These are phyloP conservation scores for Lysandra coridon DNA, from an alignment of 2,888 invertebrate genomes.

Conservation along the genomic window DNA sequence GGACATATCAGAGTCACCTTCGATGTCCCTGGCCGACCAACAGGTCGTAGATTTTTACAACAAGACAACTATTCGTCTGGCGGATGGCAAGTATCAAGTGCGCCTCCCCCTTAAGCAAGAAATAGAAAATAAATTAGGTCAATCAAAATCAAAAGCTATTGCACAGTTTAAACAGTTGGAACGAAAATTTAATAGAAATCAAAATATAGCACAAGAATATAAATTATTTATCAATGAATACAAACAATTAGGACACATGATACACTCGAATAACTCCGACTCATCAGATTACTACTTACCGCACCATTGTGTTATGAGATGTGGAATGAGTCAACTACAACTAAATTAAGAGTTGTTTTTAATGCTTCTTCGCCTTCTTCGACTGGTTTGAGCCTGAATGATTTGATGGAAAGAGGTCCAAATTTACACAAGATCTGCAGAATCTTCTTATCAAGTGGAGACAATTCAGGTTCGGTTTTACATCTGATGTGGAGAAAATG, in stretches of 20 bases:
- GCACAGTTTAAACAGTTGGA: slow-evolving; percentile 42
- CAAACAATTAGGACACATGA: slow-evolving; percentile 37
- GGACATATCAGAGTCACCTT: slow-evolving; percentile 30
- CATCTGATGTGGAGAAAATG: too few relatives aligned
- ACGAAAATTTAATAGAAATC: slow-evolving; percentile 35
- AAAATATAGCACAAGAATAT: slow-evolving; percentile 35
- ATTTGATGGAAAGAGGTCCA: too few relatives aligned
- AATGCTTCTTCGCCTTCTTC: too few relatives aligned
- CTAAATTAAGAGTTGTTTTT: too few relatives aligned
- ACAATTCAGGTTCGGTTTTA: too few relatives aligned
- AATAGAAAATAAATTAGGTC: too few relatives aligned
- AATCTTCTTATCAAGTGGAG: too few relatives aligned
- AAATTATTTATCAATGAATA: slow-evolving; percentile 39
- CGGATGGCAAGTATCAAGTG: slow-evolving; percentile 38
- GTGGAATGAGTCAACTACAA: slow-evolving; percentile 33
- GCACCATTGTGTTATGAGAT: slow-evolving; percentile 28
- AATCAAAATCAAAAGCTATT: slow-evolving; percentile 37
- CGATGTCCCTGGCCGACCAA: slow-evolving; percentile 26
- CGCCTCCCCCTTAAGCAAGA: slow-evolving; percentile 36
- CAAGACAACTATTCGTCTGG: slow-evolving; percentile 32
- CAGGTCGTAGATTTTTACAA: slow-evolving; percentile 30
- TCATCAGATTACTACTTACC: slow-evolving; percentile 13
- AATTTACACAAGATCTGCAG: too few relatives aligned
- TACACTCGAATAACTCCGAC: slow-evolving; percentile 9
- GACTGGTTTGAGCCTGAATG: too few relatives aligned